These are phyloP conservation scores for Calliopum simillimum DNA, from an alignment of 2,888 invertebrate genomes.

Conservation along the genomic window DNA sequence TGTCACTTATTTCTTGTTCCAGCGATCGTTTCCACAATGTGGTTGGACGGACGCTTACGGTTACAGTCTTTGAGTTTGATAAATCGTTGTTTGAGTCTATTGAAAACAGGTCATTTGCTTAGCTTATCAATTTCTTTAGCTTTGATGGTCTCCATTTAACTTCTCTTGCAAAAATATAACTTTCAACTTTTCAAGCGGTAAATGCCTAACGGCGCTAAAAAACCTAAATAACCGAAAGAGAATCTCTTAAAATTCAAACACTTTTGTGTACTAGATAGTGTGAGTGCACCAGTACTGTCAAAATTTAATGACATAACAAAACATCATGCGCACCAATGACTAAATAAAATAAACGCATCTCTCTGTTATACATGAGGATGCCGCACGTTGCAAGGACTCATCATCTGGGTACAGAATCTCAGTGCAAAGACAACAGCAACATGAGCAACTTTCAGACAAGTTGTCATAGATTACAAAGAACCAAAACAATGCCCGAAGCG, in stretches of 20 bases:
- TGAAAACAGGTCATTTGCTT: too few species aligned
- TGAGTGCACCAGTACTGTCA: background rate
- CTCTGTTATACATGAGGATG: background rate
- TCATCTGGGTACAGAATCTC: background rate
- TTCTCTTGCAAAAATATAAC: too few species aligned
- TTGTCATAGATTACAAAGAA: conserved; percentile 61
- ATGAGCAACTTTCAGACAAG: conserved; percentile 51
- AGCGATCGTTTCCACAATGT: too few species aligned
- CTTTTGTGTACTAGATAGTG: background rate
- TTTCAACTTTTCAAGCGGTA: too few species aligned
- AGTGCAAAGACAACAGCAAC: conserved; percentile 45
- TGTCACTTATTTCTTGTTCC: too few species aligned
- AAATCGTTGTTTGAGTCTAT: too few species aligned
- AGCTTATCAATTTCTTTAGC: too few species aligned
- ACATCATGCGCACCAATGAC: conserved; percentile 24
- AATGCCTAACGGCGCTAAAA: background rate
- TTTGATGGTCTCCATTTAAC: too few species aligned
- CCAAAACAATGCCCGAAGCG: conserved; percentile 65
- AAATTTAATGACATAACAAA: conserved; percentile 28
- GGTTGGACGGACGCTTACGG: too few species aligned
- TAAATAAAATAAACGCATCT: conserved; percentile 22
- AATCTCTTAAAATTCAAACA: background rate
- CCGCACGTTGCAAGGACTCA: background rate
- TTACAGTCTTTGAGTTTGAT: too few species aligned
- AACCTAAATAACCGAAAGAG: background rate